Base-by-base conservation (phyloP, 1,140 invertebrate species). In the Pygmarrhopalites habei region DNA sequence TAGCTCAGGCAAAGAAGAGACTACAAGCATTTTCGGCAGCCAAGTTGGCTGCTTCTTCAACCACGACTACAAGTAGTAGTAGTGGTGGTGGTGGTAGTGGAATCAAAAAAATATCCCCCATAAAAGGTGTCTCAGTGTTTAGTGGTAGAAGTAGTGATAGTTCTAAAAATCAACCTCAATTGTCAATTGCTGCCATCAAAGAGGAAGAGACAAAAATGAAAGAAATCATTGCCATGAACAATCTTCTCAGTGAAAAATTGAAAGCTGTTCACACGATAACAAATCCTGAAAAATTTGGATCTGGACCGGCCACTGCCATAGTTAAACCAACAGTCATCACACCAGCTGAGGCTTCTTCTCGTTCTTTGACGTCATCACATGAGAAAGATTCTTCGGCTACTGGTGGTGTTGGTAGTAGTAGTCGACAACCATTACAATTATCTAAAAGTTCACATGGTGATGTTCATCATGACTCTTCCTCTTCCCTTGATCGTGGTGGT, bases 21-120 rank as follows among this genome's bases (percentile, higher is more conserved):
- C 60, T 76, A 1, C 66, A 73, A 41, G 75, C 75, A 4, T 76
- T 75, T 64, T 76, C 75, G 21, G 72, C 72, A 56, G 72, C 73
- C 14, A 75, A 75, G 58, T 57, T 69, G 49, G 67, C 65, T 21
- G 66, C 65, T 17, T 47, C 47, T 2, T 55, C 64, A 19, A 41
- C 60, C 26, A 21, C 59, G 1, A n/a, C n/a, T n/a, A n/a, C n/a
- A n/a, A n/a, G n/a, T n/a, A n/a, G n/a, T n/a, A n/a, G n/a, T n/a
- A n/a, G n/a, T n/a, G n/a, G n/a, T n/a, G n/a, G n/a, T n/a, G 19
- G 55, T 19, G 17, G 52, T n/a, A 56, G 53, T 4, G 46, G n/a
- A 4, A 51, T 61, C 19, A 70, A 70, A 39, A 58, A 29, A 10
- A n/a, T n/a, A n/a, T 60, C 62, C 10, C 44, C 57, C 17, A 15